Conservation (phyloP, 1,140 invertebrate genomes). For the Mercenaria mercenaria region DNA sequence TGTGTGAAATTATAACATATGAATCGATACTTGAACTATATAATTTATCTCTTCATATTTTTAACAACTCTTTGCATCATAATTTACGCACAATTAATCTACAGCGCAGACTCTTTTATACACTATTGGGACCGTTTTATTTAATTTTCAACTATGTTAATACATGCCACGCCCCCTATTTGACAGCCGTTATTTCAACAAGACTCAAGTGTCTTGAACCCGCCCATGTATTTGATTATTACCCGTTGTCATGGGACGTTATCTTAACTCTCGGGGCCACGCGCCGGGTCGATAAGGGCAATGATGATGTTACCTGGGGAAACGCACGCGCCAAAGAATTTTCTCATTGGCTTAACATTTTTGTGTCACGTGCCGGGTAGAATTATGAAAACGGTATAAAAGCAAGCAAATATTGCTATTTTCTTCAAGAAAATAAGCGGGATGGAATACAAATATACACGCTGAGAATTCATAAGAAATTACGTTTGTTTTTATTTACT, state of each 20-base stretch:
- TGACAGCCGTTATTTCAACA: slow-evolving; percentile 28
- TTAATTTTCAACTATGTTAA: slow-evolving; percentile 28
- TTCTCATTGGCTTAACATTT: slow-evolving; percentile 56
- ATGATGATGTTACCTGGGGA: slow-evolving; percentile 24
- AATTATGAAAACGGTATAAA: slow-evolving; percentile 36
- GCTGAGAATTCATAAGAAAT: no score
- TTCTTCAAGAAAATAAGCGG: slow-evolving; percentile 16
- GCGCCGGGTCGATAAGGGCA: slow-evolving; percentile 59
- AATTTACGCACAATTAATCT: slow-evolving; percentile 44
- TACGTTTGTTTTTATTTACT: no score
- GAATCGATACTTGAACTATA: slow-evolving; percentile 11
- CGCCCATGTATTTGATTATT: slow-evolving; percentile 46
- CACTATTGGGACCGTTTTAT: background rate
- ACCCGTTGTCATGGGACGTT: slow-evolving; percentile 15
- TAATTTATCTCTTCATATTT: slow-evolving; percentile 35
- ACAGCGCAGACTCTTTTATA: background rate
- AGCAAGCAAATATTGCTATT: background rate
- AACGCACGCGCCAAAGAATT: slow-evolving; percentile 52
- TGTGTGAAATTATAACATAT: background rate
- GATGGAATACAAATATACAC: slow-evolving; percentile 9
- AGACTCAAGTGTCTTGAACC: slow-evolving; percentile 1
- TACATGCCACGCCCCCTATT: slow-evolving; percentile 24
- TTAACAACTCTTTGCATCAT: slow-evolving; percentile 33
- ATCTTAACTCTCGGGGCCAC: slow-evolving; percentile 47
- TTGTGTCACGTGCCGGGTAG: slow-evolving; percentile 47